These are phyloP conservation scores for Drosophila rellima DNA, from an alignment of 2,888 invertebrate genomes.

Conservation along the genomic window DNA sequence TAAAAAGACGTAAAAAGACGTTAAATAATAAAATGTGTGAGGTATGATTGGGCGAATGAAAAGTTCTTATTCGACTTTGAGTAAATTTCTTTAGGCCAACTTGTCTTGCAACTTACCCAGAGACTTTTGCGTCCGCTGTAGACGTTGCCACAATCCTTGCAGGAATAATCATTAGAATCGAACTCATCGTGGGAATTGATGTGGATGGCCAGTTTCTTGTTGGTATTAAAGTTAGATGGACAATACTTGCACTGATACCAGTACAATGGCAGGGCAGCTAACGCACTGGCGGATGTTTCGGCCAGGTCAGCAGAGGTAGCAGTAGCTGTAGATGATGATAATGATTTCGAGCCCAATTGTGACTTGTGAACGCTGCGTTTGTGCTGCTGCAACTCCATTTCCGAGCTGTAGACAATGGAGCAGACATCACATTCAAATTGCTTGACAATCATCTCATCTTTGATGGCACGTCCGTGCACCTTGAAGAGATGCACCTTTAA, in stretches of 20 bases:
- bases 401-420: conserved; percentile 84
- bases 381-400: conserved; percentile 83
- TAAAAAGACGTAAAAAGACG: no score
- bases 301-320: conserved; percentile 28
- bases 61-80: no score
- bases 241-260: conserved; percentile 86
- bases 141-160: conserved; percentile 86
- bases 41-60: no score
- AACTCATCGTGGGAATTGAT: conserved; percentile 86
- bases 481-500: conserved; percentile 85
- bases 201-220: conserved; percentile 85
- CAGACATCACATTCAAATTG: conserved; percentile 86
- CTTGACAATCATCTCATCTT: conserved; percentile 84
- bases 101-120: conserved; percentile 79
- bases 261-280: conserved; percentile 67
- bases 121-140: conserved; percentile 86
- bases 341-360: conserved; percentile 34
- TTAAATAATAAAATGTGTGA: no score
- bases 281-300: conserved; percentile 21
- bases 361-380: conserved; percentile 83
- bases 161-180: conserved; percentile 85
- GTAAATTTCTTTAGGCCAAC: no score
- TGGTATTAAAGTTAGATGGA: conserved; percentile 85
- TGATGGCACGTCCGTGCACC: conserved; percentile 83
- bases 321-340: conserved; percentile 5